Conservation (phyloP, 2,113 vertebrate species). For the Loxodonta africana region DNA sequence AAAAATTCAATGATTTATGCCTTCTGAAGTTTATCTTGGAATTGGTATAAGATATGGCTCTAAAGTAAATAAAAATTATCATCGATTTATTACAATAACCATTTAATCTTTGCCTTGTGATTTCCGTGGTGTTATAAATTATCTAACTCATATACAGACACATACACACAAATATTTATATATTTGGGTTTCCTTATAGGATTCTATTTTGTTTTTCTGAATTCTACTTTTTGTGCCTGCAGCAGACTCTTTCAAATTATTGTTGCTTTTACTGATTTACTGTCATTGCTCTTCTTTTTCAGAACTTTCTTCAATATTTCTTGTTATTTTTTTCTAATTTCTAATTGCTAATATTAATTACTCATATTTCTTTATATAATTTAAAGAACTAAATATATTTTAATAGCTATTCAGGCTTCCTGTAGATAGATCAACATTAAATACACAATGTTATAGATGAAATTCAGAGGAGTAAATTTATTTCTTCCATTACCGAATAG, state of each 20-base stretch:
- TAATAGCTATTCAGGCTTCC: neutral
- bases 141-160: neutral
- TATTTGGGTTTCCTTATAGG: neutral
- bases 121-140: neutral
- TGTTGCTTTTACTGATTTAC: neutral
- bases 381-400: neutral
- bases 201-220: neutral
- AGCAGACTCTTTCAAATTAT: neutral
- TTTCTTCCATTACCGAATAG: neutral
- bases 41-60: neutral
- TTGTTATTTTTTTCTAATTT: neutral
- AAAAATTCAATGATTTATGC: neutral
- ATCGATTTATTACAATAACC: neutral
- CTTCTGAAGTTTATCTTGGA: conserved; percentile 5
- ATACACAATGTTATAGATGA: neutral
- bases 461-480: neutral
- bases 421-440: neutral
- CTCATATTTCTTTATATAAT: neutral
- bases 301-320: neutral
- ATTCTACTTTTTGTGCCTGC: neutral
- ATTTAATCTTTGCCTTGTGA: neutral
- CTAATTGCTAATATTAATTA: neutral
- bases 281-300: neutral
- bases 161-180: neutral
- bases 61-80: neutral